Conservation (phyloP, 2,797 vertebrate genomes). For the Erethizon dorsatum region DNA sequence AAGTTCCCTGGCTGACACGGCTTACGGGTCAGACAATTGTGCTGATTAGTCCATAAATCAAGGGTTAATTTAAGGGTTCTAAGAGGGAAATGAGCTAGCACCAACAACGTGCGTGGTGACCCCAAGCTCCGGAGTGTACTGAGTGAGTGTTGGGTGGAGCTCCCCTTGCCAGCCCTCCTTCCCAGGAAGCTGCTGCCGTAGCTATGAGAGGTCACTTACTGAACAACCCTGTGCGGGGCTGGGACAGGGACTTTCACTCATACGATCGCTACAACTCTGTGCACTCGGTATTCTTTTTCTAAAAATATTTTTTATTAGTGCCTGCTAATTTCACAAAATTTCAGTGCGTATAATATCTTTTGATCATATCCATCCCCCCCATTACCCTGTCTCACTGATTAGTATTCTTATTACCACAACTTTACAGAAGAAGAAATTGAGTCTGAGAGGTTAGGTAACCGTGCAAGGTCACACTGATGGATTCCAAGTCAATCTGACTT, state of each 20-base stretch:
- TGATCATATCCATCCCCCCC: not conserved
- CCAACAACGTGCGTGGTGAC: not conserved
- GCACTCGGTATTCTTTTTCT: not conserved
- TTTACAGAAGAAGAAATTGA: not conserved
- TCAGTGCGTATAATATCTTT: not conserved
- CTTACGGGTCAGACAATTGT: rapidly evolving
- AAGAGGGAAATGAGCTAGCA: not conserved
- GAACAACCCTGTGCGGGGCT: no score
- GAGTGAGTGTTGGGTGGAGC: rapidly evolving
- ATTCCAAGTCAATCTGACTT: not conserved
- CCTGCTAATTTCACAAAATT: not conserved
- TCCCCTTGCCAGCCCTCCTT: not conserved
- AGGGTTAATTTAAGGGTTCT: not conserved
- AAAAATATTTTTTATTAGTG: not conserved
- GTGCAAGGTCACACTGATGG: not conserved
- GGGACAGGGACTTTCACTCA: not conserved
- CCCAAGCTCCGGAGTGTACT: not conserved
- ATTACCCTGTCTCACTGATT: not conserved
- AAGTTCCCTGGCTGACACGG: not conserved
- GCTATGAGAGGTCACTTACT: not conserved
- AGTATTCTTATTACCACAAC: not conserved
- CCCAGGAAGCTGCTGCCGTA: not conserved
- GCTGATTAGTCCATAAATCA: not conserved
- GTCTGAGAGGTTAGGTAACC: not conserved
- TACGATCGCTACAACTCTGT: not conserved